Base-by-base conservation (phyloP, 2,113 vertebrate species). In the Sylvilagus bachmani region DNA sequence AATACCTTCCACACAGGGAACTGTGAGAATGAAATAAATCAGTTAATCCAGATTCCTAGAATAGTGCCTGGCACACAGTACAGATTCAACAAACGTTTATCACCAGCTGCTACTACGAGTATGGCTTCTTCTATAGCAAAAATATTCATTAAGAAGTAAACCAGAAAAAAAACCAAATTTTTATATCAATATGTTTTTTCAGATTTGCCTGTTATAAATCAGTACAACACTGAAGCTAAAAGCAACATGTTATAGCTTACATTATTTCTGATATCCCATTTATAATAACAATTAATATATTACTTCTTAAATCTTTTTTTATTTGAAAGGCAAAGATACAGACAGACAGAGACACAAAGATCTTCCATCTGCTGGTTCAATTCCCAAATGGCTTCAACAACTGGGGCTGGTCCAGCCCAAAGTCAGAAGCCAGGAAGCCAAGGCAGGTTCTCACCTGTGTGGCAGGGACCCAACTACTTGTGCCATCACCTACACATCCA, bases 261-360 rank as follows among this genome's bases (percentile, higher is more conserved):
- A 74, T 74, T 77, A 94, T 93, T 94, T 61, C 75, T 89, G 36
- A 80, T 66, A 80, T n/a, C 86, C 27, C 17, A 70, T 84, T 93
- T 80, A 86, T 33, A 84, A 90, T 78, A 91, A 58, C 17, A 96
- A 75, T 86, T 85, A 88, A 91, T 16, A 61, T 36, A 74, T 24
- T 69, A 86, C 51, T 74, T 73, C 10, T 44, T 44, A 44, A 44
- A 44, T 44, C 44, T 36, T 69, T 91, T 55, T 14, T 19, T 58
- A 58, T 58, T 14, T 19, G 55, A 19, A 58, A 58, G 55, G 55
- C 6, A 58, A 58, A 58, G 55, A 58, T 58, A 58, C 55, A 58
- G 14, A 58, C 14, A 58, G 19, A 58, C 55, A 58, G 55, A 58
- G 6, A 58, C 55, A 19, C 55, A 19, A 10, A 58, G 19, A 21